Evolutionary conservation across 2,113 vertebrate genomes (phyloP).

Genomic region (Coptodon bakossiorum): DNA sequence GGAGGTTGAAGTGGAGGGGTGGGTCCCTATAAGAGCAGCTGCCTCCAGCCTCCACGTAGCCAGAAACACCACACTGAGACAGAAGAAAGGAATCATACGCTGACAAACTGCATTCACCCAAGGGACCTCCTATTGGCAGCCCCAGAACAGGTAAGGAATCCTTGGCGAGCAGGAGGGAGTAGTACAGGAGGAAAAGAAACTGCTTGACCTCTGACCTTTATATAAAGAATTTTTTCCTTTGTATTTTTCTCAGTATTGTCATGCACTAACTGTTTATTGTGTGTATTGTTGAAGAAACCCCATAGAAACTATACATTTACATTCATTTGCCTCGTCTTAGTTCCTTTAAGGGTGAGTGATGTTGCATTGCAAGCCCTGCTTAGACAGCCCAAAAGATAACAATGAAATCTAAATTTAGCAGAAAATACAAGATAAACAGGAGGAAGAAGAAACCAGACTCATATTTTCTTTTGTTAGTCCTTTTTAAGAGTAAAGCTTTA

Average conservation of each 20-base stretch:
- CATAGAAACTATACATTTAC: neutral
- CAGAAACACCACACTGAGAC: slow-evolving; percentile 49
- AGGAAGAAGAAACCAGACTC: neutral
- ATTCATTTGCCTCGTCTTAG: neutral
- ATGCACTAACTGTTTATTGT: neutral
- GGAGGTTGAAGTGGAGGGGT: slow-evolving; percentile 64
- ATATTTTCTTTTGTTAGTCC: neutral
- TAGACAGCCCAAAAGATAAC: neutral
- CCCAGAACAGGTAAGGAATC: slow-evolving; percentile 47
- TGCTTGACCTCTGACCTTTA: slow-evolving; percentile 45
- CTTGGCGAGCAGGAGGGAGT: neutral
- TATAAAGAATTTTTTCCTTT: neutral
- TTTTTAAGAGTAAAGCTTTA: neutral
- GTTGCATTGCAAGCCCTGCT: neutral
- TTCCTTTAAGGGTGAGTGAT: neutral
- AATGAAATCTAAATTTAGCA: neutral
- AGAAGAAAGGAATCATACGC: slow-evolving; percentile 50
- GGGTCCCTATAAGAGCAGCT: slow-evolving; percentile 69
- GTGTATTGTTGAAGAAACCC: neutral
- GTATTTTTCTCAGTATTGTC: neutral
- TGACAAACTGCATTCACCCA: slow-evolving; percentile 1
- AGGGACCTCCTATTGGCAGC: slow-evolving; percentile 7
- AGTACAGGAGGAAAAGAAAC: neutral
- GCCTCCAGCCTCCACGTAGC: slow-evolving; percentile 57
- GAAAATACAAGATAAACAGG: neutral